A percentile compares a stretch with the other conserved stretches of the same genome.
Evolutionary conservation across 2,113 vertebrate genomes (phyloP).

Genomic region (Zapornia atra): DNA sequence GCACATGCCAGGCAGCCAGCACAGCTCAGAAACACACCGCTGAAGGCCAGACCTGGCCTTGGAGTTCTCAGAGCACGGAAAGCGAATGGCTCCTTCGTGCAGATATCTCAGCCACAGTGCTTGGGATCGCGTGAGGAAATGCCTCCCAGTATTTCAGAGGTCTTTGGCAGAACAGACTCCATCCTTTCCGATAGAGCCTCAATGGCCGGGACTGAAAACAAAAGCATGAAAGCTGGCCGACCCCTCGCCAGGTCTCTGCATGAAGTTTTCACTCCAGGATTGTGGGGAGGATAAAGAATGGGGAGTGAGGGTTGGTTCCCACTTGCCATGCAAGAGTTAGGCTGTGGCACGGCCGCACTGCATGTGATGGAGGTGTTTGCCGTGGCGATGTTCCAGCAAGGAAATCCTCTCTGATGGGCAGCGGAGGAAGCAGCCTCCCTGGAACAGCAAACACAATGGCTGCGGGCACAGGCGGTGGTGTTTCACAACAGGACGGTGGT

Average conservation of each 20-base stretch:
- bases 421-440: neutral
- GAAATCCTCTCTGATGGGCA: neutral
- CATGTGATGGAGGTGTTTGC: neutral
- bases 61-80: neutral
- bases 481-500: neutral
- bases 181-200: neutral
- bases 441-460: neutral
- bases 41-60: neutral
- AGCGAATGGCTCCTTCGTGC: too few relatives aligned
- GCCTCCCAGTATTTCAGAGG: neutral
- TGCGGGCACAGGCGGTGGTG: neutral
- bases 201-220: neutral
- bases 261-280: too few relatives aligned
- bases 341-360: neutral
- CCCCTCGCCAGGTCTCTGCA: neutral
- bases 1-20: rapidly evolving
- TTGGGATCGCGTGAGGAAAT: neutral
- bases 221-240: neutral
- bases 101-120: neutral
- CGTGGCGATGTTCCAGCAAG: neutral
- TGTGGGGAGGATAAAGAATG: neutral
- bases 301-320: neutral
- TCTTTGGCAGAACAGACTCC: neutral
- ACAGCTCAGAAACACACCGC: neutral
- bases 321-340: neutral